These are phyloP conservation scores for Temnothorax rugatulus DNA, from an alignment of 2,888 invertebrate genomes.

Conservation along the genomic window DNA sequence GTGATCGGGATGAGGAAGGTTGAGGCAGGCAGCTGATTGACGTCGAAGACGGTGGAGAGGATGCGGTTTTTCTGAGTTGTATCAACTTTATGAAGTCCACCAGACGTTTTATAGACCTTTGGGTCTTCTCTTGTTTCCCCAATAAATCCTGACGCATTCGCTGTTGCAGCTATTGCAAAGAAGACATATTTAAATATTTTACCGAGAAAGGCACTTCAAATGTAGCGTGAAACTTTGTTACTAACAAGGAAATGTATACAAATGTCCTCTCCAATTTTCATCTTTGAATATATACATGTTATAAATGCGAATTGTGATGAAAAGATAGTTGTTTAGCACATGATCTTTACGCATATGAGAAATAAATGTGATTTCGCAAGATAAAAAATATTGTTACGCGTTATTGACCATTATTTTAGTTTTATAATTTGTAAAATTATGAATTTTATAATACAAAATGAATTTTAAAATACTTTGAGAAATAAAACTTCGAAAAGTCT, in stretches of 20 bases:
- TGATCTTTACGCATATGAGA: background rate
- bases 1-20: slow-evolving; percentile 84
- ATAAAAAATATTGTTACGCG: background rate
- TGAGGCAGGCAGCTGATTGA: slow-evolving; percentile 82
- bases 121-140: slow-evolving; percentile 84
- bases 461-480: background rate
- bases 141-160: slow-evolving; percentile 83
- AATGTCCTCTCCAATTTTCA: background rate
- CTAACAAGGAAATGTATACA: slow-evolving; percentile 27
- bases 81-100: slow-evolving; percentile 84
- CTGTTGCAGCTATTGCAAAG: slow-evolving; percentile 80
- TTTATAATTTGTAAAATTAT: slow-evolving; percentile 11
- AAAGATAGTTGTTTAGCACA: background rate
- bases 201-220: background rate
- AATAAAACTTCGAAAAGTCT: background rate
- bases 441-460: background rate
- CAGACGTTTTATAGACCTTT: slow-evolving; percentile 84
- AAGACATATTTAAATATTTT: slow-evolving; percentile 37
- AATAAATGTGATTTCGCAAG: background rate
- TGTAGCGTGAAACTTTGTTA: background rate
- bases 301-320: background rate
- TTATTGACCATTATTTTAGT: background rate
- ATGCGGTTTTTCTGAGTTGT: slow-evolving; percentile 78
- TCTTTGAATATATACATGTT: background rate
- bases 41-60: slow-evolving; percentile 76